Evolutionary conservation across 1,140 invertebrate genomes (phyloP), one percentile per base, ranked within the genome.

Genomic region (Drosophila micromelanica): DNA sequence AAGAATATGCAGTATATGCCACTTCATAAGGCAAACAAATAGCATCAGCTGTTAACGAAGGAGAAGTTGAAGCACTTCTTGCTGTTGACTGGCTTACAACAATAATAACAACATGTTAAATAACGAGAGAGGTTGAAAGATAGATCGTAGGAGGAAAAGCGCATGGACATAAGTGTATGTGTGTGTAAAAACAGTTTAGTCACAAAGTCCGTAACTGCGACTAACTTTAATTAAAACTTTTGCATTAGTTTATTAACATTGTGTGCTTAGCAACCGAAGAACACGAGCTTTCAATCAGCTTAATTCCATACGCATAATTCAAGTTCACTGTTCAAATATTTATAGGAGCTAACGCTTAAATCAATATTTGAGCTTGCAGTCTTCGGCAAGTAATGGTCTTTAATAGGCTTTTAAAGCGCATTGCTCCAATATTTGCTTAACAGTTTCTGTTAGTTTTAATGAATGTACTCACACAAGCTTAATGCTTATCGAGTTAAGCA

Each of bases 21-120:
- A 17, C 17, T 17, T 30, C 32, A 82, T 78, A 75, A 71, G 61
- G 72, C 54, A 76, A 76, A 69, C 68, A 80, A 80, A 76, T 76
- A 61, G 71, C 68, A 63, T 73, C 62, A 69, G 56, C 57, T 59
- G 73, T 69, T 73, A 70, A 15, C 9, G 2, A 20, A 61, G 17
- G 9, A 42, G 23, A 8, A 13, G 37, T 23, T 27, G 15, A 57
- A 59, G 37, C 27, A 55, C 37, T 23, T 67, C 45, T 49, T 49
- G 35, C 57, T 49, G 63, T 65, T 67, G 64, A 35, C 27, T 40
- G 40, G 38, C 27, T 56, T 56, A 20, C 54, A 43, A 38, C 52
- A 55, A 27, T 42, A 42, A 40, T 12, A n/a, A 27, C n/a, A 40
- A 9, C 15, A 40, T 30, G 38, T 15, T 11, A 15, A 13, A 20